Evolutionary conservation across 2,113 vertebrate species (phyloP), one percentile per base, ranked within the genome.

Genomic region (Lichenostomus cassidix): DNA sequence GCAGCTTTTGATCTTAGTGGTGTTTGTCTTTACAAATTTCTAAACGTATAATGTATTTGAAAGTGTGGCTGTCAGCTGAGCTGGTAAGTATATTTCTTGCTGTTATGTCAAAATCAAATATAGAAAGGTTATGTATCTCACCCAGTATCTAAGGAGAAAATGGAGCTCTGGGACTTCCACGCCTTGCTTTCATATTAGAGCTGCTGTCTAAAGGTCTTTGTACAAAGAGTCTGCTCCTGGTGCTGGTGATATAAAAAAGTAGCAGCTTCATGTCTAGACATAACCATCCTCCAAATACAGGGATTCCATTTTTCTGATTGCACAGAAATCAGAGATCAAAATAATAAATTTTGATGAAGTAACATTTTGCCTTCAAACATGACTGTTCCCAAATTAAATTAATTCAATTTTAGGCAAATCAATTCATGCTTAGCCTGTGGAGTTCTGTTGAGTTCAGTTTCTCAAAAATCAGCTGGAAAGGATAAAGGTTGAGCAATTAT

Each of bases 401-500:
- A 96, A 95, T 84, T 83, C 83, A 8, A 2, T 91, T 93, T 95
- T 33, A 55, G 91, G 63, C 25, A 19, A 92, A 96, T 95, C 67
- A 94, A 68, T 91, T 90, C 90, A 79, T 65, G 64, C 73, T 94
- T 90, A 74, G 71, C 44, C 46, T 82, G 80, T 85, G 94, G 90
- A 96, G 65, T 73, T 88, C 35, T 90, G 90, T 83, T 83, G 76
- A 95, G 55, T 90, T 79, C 68, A 74, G 83, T 50, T 83, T 59
- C 56, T 75, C 49, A 96, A 93, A 97, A 92, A 90, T 92, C 71
- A 96, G 31, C 86, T 94, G 90, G 83, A 87, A 89, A 95, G 77
- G 70, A 95, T 86, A 92, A 95, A 95, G 68, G 80, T 68, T 87
- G 89, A 86, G 68, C 82, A 94, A 93, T 96, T 96, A 95, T 95